phyloP scores from a whole-genome alignment of 2,888 invertebrate genomes.

The Drosophila putrida region DNA sequence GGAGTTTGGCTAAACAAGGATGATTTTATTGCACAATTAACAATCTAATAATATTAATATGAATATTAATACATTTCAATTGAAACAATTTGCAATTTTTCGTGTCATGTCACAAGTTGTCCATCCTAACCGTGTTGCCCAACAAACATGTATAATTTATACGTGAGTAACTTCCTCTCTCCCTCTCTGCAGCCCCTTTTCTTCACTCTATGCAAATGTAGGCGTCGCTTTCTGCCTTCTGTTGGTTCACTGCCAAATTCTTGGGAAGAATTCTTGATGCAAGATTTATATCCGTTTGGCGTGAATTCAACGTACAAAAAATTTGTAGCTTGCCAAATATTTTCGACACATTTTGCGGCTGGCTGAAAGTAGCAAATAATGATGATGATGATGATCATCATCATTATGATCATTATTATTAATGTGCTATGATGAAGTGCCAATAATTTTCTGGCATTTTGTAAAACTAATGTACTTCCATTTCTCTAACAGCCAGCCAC shows the following conservation, averaged over 20 bases:
- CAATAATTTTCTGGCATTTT: constrained; percentile 60
- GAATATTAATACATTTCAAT: no score
- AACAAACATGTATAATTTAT: neutral
- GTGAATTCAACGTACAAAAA: constrained; percentile 33
- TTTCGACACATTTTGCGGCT: constrained; percentile 52
- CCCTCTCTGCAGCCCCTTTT: neutral
- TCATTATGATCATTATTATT: constrained; percentile 32
- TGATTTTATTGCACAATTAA: no score
- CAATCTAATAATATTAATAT: no score
- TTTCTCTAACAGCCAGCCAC: constrained; percentile 24
- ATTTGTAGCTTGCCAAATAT: constrained; percentile 47
- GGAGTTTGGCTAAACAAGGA: no score
- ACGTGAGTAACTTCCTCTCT: neutral
- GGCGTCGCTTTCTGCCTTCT: constrained; percentile 2
- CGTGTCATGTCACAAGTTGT: constrained; percentile 11
- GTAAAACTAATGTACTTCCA: constrained; percentile 40
- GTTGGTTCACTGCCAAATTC: constrained; percentile 33
- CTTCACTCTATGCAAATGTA: neutral
- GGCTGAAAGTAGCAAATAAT: constrained; percentile 33
- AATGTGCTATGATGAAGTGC: constrained; percentile 51
- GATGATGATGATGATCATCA: constrained; percentile 11
- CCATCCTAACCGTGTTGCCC: constrained; percentile 11
- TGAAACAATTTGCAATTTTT: neutral
- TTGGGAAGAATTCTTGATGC: constrained; percentile 25
- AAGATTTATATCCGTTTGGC: constrained; percentile 34